These are phyloP conservation scores for Aurelia sp. DNA, from an alignment of 30 jellyfish, hydroid and myxozoan genomes.

Conservation along the genomic window DNA sequence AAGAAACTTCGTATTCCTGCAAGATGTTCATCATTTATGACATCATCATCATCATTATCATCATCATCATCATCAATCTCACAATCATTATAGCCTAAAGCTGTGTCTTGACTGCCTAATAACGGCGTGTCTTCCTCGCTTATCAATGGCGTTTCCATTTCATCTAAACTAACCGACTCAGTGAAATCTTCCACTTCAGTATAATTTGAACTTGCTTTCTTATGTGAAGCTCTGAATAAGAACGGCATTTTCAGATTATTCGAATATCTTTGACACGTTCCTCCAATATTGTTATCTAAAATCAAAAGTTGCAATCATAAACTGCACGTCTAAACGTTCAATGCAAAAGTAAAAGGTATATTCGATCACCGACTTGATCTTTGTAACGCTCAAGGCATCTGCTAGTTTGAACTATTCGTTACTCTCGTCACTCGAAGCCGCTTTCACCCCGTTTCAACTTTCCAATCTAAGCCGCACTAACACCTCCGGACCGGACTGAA, in stretches of 20 bases:
- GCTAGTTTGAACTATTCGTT: no score
- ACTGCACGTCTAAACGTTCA: no score
- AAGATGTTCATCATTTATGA: constrained; percentile 31
- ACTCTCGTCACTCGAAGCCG: no score
- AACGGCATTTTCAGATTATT: not conserved
- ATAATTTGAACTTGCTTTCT: not conserved
- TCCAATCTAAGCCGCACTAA: no score
- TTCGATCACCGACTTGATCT: no score
- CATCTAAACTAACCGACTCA: not conserved
- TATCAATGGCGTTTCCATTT: not conserved
- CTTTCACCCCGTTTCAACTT: no score
- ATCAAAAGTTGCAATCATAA: no score
- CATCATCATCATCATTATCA: not conserved
- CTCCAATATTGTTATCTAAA: no score
- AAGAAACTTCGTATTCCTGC: constrained; percentile 32
- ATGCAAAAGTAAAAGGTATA: no score
- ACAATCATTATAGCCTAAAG: not conserved
- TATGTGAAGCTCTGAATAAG: not conserved
- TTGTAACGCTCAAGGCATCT: no score
- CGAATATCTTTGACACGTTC: no score
- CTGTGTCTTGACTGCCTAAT: not conserved
- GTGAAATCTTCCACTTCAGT: not conserved
- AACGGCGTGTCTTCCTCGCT: not conserved
- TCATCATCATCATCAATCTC: not conserved
- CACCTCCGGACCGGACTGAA: no score